phyloP scores from a whole-genome alignment of 1,140 invertebrate genomes.

The Druon quercuslanigerum region DNA sequence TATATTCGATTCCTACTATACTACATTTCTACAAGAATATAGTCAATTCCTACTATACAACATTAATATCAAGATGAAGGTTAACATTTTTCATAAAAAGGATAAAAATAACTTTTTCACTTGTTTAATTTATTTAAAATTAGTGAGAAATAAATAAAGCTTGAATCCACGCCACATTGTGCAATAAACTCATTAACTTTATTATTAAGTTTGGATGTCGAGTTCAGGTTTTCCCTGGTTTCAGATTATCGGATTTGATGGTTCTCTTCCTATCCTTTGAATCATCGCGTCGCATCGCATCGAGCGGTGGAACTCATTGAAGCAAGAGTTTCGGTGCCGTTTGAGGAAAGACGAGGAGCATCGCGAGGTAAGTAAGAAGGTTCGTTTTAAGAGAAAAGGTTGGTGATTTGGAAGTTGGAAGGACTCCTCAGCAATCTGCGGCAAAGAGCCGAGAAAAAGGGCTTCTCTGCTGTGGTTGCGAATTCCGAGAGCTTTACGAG shows the following conservation, averaged over 20 bases:
- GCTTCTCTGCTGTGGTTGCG: conserved; percentile 57
- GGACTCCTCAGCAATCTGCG: conserved; percentile 29
- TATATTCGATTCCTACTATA: too few species aligned
- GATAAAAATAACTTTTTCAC: too few species aligned
- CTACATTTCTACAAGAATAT: too few species aligned
- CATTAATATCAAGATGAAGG: too few species aligned
- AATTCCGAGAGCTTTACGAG: conserved; percentile 33
- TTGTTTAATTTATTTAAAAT: too few species aligned
- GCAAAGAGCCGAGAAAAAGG: conserved; percentile 34
- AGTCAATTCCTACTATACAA: too few species aligned
- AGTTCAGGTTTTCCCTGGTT: neutral
- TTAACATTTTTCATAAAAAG: too few species aligned
- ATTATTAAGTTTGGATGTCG: conserved; percentile 3
- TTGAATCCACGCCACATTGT: neutral
- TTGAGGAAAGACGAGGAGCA: conserved; percentile 18
- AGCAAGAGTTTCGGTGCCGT: neutral
- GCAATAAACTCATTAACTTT: neutral
- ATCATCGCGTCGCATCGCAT: neutral
- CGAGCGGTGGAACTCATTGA: neutral
- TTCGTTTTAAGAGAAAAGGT: conserved; percentile 32
- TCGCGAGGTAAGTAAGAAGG: conserved; percentile 22
- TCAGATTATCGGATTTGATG: conserved; percentile 10
- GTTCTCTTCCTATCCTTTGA: neutral
- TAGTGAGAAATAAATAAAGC: neutral
- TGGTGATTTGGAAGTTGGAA: conserved; percentile 1